phyloP scores from a whole-genome alignment of 1,140 invertebrate genomes.

The Hycleus phaleratus region DNA sequence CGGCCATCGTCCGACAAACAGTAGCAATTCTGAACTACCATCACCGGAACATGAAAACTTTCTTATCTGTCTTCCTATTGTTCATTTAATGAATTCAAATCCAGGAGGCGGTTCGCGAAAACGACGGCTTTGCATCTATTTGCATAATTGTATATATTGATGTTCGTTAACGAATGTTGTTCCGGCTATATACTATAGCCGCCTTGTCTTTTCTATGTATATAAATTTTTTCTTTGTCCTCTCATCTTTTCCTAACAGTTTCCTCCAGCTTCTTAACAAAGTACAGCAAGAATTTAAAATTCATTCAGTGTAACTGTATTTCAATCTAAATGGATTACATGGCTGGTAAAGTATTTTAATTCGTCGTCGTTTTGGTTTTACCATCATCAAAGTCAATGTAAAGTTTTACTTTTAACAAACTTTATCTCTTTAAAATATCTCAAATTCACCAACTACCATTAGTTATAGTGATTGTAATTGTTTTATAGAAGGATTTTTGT shows the following conservation, averaged over 20 bases:
- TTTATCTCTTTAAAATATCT: no score
- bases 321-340: slow-evolving; percentile 21
- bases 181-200: slow-evolving; percentile 14
- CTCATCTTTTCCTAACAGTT: no score
- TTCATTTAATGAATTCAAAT: slow-evolving; percentile 42
- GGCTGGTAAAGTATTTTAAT: slow-evolving; percentile 20
- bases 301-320: slow-evolving; percentile 20
- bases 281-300: slow-evolving; percentile 17
- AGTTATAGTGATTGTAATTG: no score
- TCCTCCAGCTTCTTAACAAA: neutral
- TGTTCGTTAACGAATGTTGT: slow-evolving; percentile 41
- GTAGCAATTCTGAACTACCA: neutral
- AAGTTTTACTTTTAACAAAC: slow-evolving; percentile 11
- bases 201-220: neutral
- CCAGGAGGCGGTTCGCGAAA: slow-evolving; percentile 36
- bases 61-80: slow-evolving; percentile 39
- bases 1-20: neutral
- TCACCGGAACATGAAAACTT: slow-evolving; percentile 28
- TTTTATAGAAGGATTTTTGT: no score
- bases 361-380: slow-evolving; percentile 17
- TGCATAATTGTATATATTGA: slow-evolving; percentile 42
- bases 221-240: no score
- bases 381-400: slow-evolving; percentile 14
- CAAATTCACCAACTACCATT: no score
- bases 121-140: slow-evolving; percentile 38